These are phyloP conservation scores for Drosophila ambigua DNA, from an alignment of 1,140 invertebrate species.

Conservation along the genomic window DNA sequence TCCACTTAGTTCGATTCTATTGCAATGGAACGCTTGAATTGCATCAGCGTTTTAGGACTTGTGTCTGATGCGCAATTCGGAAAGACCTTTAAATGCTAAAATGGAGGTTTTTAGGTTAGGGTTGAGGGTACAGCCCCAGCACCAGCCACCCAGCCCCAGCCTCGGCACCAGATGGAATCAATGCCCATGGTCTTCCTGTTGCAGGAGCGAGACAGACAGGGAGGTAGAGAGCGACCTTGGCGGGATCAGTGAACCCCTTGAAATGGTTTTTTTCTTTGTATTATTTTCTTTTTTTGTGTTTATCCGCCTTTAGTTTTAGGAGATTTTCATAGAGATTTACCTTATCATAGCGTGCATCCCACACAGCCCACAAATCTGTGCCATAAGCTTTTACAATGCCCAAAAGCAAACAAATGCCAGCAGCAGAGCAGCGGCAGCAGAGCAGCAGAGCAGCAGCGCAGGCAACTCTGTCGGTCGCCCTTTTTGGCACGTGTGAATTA, in stretches of 20 bases:
- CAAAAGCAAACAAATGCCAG: constrained; percentile 19
- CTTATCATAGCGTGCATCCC: constrained; percentile 19
- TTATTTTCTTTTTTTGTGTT: too few species aligned
- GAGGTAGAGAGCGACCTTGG: background rate
- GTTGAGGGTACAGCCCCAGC: constrained; percentile 26
- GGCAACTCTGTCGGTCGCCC: too few species aligned
- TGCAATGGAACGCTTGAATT: constrained; percentile 59
- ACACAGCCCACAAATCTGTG: constrained; percentile 8
- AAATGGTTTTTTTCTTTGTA: too few species aligned
- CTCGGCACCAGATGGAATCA: too few species aligned
- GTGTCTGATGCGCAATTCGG: constrained; percentile 60
- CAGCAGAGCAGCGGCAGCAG: too few species aligned
- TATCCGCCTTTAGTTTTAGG: background rate
- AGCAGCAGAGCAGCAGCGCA: too few species aligned
- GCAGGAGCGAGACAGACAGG: background rate
- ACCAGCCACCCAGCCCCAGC: too few species aligned
- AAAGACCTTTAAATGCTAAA: constrained; percentile 54
- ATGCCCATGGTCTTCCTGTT: constrained; percentile 21
- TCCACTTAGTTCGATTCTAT: constrained; percentile 31
- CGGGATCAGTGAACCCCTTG: constrained; percentile 29
- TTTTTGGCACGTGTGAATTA: constrained; percentile 29
- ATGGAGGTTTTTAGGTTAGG: constrained; percentile 46
- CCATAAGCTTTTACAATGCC: constrained; percentile 25
- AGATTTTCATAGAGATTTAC: constrained; percentile 17
- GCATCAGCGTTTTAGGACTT: constrained; percentile 57